Evolutionary conservation across 2,888 invertebrate genomes (phyloP).

Genomic region (Pterostichus madidus): DNA sequence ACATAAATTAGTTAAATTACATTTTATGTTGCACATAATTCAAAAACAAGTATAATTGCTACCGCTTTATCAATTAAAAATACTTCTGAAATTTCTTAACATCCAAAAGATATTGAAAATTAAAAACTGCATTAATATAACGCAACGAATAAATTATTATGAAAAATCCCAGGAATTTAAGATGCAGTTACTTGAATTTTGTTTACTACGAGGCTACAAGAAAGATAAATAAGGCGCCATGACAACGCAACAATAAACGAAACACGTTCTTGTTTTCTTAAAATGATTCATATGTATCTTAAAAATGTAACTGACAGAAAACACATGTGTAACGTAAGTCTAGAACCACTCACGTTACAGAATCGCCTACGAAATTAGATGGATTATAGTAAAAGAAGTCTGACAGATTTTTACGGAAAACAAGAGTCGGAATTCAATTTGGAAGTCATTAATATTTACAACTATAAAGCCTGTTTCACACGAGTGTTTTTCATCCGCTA

Average conservation of each 20-base stretch:
- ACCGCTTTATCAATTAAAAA: not conserved
- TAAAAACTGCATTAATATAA: constrained; percentile 8
- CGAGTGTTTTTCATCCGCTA: no score
- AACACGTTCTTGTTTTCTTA: no score
- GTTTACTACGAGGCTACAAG: not conserved
- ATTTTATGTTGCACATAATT: no score
- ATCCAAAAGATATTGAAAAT: not conserved
- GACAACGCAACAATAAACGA: no score
- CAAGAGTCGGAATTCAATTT: constrained; percentile 3
- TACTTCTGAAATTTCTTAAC: not conserved
- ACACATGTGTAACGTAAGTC: no score
- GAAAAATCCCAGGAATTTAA: not conserved
- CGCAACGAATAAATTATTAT: not conserved
- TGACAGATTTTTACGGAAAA: not conserved
- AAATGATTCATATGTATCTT: no score
- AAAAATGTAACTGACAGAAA: no score
- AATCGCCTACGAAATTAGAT: not conserved
- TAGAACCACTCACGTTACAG: not conserved
- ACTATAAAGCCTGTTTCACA: not conserved
- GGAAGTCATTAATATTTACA: constrained; percentile 10
- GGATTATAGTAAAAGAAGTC: not conserved
- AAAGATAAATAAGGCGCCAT: not conserved
- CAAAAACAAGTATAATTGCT: not conserved
- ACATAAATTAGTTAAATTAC: no score
- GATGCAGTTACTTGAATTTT: constrained; percentile 7